phyloP scores from a whole-genome alignment of 2,113 vertebrate species.

The Chamaetylas fuelleborni region DNA sequence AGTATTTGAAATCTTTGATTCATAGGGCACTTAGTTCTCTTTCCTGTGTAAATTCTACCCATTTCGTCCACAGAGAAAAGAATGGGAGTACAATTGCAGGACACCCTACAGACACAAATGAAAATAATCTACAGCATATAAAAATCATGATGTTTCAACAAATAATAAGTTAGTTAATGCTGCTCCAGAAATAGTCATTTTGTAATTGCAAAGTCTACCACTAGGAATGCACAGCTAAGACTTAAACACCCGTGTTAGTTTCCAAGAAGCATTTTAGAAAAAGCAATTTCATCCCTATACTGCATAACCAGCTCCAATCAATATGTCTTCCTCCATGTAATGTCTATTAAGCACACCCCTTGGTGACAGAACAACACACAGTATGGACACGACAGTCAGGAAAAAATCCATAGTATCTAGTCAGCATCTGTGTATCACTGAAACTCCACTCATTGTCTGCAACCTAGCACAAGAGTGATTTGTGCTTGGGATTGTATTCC shows the following conservation, averaged over 20 bases:
- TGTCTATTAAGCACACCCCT: neutral
- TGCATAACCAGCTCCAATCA: neutral
- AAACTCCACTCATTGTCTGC: neutral
- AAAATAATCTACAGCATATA: neutral
- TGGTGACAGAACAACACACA: neutral
- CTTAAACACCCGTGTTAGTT: neutral
- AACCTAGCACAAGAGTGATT: neutral
- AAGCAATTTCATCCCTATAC: neutral
- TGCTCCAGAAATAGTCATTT: neutral
- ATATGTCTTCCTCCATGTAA: neutral
- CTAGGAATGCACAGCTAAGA: neutral
- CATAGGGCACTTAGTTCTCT: neutral
- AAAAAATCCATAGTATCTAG: neutral
- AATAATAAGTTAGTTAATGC: neutral
- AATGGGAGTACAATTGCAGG: neutral
- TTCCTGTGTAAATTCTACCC: neutral
- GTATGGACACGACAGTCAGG: fast-evolving
- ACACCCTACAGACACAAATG: neutral
- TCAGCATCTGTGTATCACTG: neutral
- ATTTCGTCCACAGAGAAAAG: neutral
- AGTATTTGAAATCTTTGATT: neutral
- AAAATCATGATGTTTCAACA: neutral
- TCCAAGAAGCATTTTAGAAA: neutral
- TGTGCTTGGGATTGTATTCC: neutral
- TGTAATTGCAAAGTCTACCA: neutral